Evolutionary conservation across 1,140 invertebrate species (phyloP), one percentile per base, ranked within the genome.

Genomic region (Drosophila punjabiensis): DNA sequence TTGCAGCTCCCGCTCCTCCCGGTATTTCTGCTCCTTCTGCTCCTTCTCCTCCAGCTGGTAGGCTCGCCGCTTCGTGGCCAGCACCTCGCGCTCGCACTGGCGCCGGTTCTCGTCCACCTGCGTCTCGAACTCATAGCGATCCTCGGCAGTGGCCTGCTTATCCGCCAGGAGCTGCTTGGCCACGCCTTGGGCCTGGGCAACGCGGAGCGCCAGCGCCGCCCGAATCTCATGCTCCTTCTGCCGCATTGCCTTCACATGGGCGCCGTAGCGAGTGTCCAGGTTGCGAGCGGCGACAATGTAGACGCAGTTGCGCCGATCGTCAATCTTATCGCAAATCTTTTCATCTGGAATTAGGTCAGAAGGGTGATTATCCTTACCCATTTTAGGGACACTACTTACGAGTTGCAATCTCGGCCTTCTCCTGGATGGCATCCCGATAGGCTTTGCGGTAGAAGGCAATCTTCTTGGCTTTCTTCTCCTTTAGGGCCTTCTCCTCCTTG

Each of bases 241-340:
- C 0, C 82, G 76, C 13, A 75, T 39, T 2, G 59, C 8, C 37
- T 66, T 55, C 2, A 73, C 30, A 13, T 91, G 82, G 5, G 47
- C 30, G 6, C 55, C 55, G 16, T 60, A 75, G 10, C 66, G 76
- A 0, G 16, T 24, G 13, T 62, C 33, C n/a, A 90, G 32, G 41
- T 78, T 48, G 5, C 80, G 79, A 9, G 35, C 20, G 3, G 79
- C 66, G 4, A 86, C 77, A 10, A 8, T 50, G 33, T 68, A 59
- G 32, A 90, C 76, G 35, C 86, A 90, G 18, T 71, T 82, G 6
- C 78, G 67, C 1, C 86, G 73, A 14, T 86, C 66, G 18, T 90
- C 79, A 28, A 90, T 82, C 14, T 35, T 43, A 13, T 90, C 80
- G 20, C 76, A 74, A n/a, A 86, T 82, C 1, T 43, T 43, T 18